Evolutionary conservation across 2,888 invertebrate species (phyloP).

Genomic region (Xanthia togata): DNA sequence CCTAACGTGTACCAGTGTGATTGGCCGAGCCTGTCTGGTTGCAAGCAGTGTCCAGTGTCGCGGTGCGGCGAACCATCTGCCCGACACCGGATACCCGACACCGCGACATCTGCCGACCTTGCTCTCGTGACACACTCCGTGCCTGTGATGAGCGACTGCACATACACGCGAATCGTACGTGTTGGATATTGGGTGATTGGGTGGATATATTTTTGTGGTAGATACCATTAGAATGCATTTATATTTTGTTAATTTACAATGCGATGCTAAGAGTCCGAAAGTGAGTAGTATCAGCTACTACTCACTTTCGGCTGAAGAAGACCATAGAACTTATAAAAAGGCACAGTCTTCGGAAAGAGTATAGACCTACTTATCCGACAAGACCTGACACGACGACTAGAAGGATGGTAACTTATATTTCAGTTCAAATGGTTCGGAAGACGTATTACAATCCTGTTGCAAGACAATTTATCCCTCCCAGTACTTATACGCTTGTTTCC

Average conservation of each 20-base stretch:
- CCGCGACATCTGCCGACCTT: slow-evolving; percentile 73
- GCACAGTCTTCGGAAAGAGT: neutral
- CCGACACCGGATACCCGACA: slow-evolving; percentile 72
- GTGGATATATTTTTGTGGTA: neutral
- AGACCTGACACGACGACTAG: too few relatives aligned
- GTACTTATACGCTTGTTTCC: slow-evolving; percentile 24
- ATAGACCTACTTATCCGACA: too few relatives aligned
- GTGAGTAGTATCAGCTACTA: neutral
- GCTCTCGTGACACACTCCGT: slow-evolving; percentile 60
- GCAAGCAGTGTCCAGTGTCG: slow-evolving; percentile 44
- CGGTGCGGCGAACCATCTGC: slow-evolving; percentile 48
- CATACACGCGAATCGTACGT: slow-evolving; percentile 13
- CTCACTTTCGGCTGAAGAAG: neutral
- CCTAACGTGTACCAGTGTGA: neutral
- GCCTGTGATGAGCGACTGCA: slow-evolving; percentile 40
- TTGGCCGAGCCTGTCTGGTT: slow-evolving; percentile 14
- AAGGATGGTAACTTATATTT: neutral
- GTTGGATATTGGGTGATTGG: neutral
- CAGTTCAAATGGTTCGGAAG: neutral
- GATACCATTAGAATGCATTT: neutral
- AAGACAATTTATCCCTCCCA: slow-evolving; percentile 18
- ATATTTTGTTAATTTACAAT: neutral
- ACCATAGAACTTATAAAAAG: neutral
- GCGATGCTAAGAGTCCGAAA: neutral
- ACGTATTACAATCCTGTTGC: slow-evolving; percentile 5